Base-by-base conservation (phyloP, 2,888 invertebrate species). In the Agrilus mali region DNA sequence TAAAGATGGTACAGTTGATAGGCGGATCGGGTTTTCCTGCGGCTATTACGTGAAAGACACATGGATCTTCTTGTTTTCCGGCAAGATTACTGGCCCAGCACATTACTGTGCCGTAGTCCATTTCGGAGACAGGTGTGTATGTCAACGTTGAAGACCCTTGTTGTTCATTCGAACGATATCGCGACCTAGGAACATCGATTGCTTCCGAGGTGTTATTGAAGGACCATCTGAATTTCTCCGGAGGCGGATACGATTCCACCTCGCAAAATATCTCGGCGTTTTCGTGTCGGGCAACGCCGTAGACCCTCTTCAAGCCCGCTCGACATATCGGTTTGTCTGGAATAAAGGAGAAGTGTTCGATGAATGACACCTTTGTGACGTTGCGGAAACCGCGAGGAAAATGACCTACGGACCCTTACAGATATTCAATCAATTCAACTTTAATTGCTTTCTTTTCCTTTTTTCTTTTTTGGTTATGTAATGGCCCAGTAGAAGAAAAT, bases 191-290 rank as follows among this genome's bases (percentile, higher is more conserved):
- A 59, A 89, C 78, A 58, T 88, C 86, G 49, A 79, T 73, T 53
- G 80, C 80, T 61, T 87, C 86, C 51, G 85, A 80, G 33, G 88
- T 86, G 68, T 88, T 90, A 70, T 93, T 93, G 64, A 92, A 85
- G 22, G 82, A 80, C 90, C 90, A 90, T 56, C 82, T 82, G 66
- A 88, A 90, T 58, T 76, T 81, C 58, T 82, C 81, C 2, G 86
- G 87, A 1, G 80, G 75, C 13, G 90, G 89, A 64, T 82, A 87
- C 16, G 88, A 81, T 59, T 89, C 87, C 37, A 90, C 89, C 65
- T 84, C 82, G 63, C 90, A 90, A 39, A 78, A 69, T 44, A 90
- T 80, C 60, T 78, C 78, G 1, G 85, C 84, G 42, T 81, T 78
- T 64, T 89, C 88, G 61, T 83, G 81, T 46, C 86, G 73, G 2